These are phyloP conservation scores for Aurelia aurita complex sp. Pacific DNA, from an alignment of 30 jellyfish, hydroid and myxozoan genomes.

Conservation along the genomic window DNA sequence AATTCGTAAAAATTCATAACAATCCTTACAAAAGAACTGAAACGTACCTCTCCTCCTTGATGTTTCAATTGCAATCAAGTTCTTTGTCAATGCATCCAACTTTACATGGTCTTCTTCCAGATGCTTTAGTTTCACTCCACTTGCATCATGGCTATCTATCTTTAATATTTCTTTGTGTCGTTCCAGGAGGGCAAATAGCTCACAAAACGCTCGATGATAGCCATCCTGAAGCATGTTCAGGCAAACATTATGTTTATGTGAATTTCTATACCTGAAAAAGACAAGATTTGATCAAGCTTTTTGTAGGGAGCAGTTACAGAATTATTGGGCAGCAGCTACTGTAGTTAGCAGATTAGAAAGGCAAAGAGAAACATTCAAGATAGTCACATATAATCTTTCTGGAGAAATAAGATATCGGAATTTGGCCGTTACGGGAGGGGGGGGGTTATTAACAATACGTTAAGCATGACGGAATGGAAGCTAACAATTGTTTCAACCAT, in stretches of 20 bases:
- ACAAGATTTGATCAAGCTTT: too few species aligned
- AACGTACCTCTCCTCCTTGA: slow-evolving; percentile 81
- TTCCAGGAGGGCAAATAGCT: slow-evolving; percentile 70
- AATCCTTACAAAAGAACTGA: neutral
- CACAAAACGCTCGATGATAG: slow-evolving; percentile 88
- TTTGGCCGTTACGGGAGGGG: too few species aligned
- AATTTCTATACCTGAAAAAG: slow-evolving; percentile 61
- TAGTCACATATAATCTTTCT: too few species aligned
- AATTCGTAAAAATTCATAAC: neutral
- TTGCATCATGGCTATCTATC: slow-evolving; percentile 21
- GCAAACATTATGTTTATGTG: slow-evolving; percentile 78
- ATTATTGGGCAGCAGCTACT: too few species aligned
- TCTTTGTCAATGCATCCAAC: slow-evolving; percentile 43
- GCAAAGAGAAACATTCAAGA: too few species aligned
- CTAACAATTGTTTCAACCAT: too few species aligned
- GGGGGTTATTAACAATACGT: too few species aligned
- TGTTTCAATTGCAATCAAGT: slow-evolving; percentile 64
- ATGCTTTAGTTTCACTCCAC: slow-evolving; percentile 16
- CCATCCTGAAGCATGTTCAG: slow-evolving; percentile 90
- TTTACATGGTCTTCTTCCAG: slow-evolving; percentile 77
- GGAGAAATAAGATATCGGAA: too few species aligned
- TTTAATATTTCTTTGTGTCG: slow-evolving; percentile 28
- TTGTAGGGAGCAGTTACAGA: too few species aligned
- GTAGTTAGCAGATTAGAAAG: too few species aligned
- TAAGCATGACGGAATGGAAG: too few species aligned